Evolutionary conservation across 2,888 invertebrate genomes (phyloP), one percentile per base, ranked within the genome.

Genomic region (Aquatica leii): DNA sequence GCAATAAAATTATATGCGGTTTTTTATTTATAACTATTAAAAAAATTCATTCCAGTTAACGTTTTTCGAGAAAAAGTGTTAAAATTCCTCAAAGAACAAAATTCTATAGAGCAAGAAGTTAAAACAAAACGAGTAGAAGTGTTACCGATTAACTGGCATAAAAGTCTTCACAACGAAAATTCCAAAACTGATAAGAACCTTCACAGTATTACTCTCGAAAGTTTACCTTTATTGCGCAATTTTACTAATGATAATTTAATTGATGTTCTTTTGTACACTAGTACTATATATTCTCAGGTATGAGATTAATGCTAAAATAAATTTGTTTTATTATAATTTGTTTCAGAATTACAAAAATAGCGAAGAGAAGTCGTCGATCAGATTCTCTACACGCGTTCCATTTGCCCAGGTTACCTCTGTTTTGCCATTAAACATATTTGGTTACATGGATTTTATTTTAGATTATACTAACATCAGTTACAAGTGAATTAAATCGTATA

Each of bases 161-260:
- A 88, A 40, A 90, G 93, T 14, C 83, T 98, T 0, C 97, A 97
- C 83, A 91, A 93, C 0, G 93, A 92, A 24, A 93, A 91, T 72
- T 87, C 91, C 4, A 96, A 95, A 3, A 92, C 97, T 37, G 97
- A 98, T 83, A 87, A 88, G 69, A 91, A 92, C 60, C 83, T 98
- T 0, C 89, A 92, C 66, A 89, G 90, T 14, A 94, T 98, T 64
- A 97, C 98, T 0, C 83, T 98, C 53, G 91, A 91, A 66, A 96
- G 95, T 73, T 96, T 97, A 71, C 94, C 95, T 0, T 90, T 92
- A 62, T 83, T 98, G 56, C 84, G 98, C 11, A 89, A 90, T 78
- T 97, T 97, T 78, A 94, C 96, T 37, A 98, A 98, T 81, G 96
- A 97, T 75, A 97, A 97, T 0, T 84, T 98, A 11, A 83, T 97